Percentiles rank a stretch among this genome's conserved stretches.
Conservation (phyloP, 2,797 vertebrate species). For the Sebastes cheni region DNA sequence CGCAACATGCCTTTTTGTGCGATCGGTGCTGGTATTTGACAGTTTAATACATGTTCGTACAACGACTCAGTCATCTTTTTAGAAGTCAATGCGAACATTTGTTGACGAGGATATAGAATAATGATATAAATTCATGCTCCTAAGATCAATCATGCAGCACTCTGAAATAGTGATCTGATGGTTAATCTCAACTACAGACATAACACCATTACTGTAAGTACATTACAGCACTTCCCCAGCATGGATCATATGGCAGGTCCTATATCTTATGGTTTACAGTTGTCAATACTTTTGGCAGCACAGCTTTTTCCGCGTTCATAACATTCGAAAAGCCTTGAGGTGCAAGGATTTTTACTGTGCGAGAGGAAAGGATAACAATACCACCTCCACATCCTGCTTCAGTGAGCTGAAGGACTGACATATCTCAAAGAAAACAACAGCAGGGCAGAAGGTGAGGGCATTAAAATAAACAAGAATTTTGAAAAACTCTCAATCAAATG, state of each 20-base stretch:
- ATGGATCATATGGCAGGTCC: slow-evolving; percentile 34
- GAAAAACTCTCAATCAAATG: slow-evolving; percentile 14
- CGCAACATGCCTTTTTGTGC: neutral
- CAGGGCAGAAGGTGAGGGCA: neutral
- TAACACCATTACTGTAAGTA: slow-evolving; percentile 55
- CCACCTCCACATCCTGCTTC: slow-evolving; percentile 3
- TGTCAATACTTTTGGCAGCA: slow-evolving; percentile 33
- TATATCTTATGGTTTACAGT: slow-evolving; percentile 9
- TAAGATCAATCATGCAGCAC: neutral
- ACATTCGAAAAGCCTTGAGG: slow-evolving; percentile 14
- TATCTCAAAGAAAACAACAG: neutral
- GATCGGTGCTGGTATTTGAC: neutral
- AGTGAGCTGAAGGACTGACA: slow-evolving; percentile 12
- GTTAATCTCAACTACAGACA: slow-evolving; percentile 44
- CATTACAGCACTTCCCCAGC: slow-evolving; percentile 52
- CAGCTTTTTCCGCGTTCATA: neutral
- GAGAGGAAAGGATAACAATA: slow-evolving; percentile 30
- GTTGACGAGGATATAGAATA: neutral
- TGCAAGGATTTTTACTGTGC: slow-evolving; percentile 8
- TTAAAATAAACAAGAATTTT: slow-evolving; percentile 17
- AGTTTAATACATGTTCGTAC: neutral
- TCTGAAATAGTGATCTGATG: neutral
- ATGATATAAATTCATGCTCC: slow-evolving; percentile 1
- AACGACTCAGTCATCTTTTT: neutral
- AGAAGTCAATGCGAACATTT: slow-evolving; percentile 7